Percentiles rank a stretch among this genome's conserved stretches.
These are phyloP conservation scores for Spisula subtruncata DNA, from an alignment of 2,888 invertebrate species.

Conservation along the genomic window DNA sequence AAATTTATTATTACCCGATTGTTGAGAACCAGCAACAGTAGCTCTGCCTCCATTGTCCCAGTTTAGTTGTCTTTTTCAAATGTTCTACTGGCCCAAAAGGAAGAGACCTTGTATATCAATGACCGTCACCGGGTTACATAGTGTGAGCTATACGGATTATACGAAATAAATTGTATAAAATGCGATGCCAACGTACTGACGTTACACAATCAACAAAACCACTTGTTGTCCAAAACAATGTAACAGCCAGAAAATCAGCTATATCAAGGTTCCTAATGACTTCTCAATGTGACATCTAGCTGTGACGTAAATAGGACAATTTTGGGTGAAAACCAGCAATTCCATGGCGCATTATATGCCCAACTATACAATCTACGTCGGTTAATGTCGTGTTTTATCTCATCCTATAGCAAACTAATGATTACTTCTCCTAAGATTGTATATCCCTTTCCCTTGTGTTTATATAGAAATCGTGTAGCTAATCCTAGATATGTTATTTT, in stretches of 20 bases:
- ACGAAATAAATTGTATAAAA: too few relatives aligned
- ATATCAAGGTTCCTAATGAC: neutral
- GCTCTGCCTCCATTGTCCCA: too few relatives aligned
- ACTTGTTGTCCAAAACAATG: neutral
- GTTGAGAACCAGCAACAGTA: too few relatives aligned
- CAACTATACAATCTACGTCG: neutral
- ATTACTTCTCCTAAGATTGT: neutral
- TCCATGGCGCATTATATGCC: neutral
- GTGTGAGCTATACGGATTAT: too few relatives aligned
- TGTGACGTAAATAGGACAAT: neutral
- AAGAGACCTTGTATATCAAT: too few relatives aligned
- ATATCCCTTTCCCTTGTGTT: neutral
- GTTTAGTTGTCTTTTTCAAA: too few relatives aligned
- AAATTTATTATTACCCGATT: too few relatives aligned
- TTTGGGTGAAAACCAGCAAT: neutral
- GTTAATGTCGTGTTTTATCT: conserved; percentile 11
- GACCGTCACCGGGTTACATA: too few relatives aligned
- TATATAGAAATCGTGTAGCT: neutral
- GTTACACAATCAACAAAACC: neutral
- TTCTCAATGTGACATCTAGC: neutral
- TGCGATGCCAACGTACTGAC: neutral
- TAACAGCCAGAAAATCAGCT: neutral
- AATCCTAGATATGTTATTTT: neutral
- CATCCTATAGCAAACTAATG: neutral
- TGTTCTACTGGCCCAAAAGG: too few relatives aligned